Percentiles rank a stretch among this genome's conserved stretches.
phyloP scores from a whole-genome alignment of 2,113 vertebrate genomes.

The Pholis gunnellus region DNA sequence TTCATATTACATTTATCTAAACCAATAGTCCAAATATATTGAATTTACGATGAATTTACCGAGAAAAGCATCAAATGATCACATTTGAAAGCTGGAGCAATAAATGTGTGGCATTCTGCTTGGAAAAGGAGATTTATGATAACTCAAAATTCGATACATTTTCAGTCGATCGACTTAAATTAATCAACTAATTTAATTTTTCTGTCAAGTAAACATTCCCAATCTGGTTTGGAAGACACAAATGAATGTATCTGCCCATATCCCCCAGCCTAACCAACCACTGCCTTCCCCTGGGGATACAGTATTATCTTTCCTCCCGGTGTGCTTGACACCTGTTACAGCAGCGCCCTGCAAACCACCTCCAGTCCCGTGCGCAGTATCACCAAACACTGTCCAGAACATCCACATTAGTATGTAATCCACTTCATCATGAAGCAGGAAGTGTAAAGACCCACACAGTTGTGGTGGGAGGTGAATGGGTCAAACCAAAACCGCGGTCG shows the following conservation, averaged over 20 bases:
- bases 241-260: background rate
- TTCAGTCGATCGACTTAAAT: background rate
- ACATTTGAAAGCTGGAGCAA: background rate
- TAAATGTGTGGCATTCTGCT: background rate
- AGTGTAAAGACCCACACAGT: background rate
- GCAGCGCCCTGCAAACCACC: constrained; percentile 20
- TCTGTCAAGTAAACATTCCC: background rate
- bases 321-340: constrained; percentile 65
- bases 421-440: background rate
- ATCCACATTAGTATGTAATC: no score
- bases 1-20: background rate
- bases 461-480: background rate
- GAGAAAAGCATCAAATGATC: background rate
- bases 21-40: background rate
- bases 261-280: background rate
- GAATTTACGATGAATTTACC: background rate
- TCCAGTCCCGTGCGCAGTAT: constrained; percentile 9
- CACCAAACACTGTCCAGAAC: background rate
- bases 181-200: background rate
- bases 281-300: constrained; percentile 14
- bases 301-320: constrained; percentile 45
- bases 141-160: background rate
- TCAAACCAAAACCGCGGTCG: background rate
- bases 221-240: constrained; percentile 3
- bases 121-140: background rate